Evolutionary conservation across 2,888 invertebrate species (phyloP).

Genomic region (Scaptomyza polygonia): DNA sequence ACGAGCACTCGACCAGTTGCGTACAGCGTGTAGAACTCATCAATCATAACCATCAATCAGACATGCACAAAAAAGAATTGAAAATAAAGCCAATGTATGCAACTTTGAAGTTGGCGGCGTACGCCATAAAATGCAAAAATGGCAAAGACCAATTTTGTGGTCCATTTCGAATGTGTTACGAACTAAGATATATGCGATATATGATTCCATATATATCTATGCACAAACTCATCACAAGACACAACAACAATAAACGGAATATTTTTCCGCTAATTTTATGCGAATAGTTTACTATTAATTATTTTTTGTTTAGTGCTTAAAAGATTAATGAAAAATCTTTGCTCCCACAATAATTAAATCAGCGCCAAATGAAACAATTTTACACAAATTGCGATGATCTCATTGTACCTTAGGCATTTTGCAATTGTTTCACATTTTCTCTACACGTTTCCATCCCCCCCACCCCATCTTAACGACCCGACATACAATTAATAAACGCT

Average conservation of each 20-base stretch:
- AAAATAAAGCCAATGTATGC: not conserved
- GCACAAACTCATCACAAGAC: not conserved
- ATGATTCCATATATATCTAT: not conserved
- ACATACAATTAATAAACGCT: slow-evolving; percentile 40
- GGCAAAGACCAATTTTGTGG: slow-evolving; percentile 48
- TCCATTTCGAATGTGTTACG: slow-evolving; percentile 62
- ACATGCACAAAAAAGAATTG: slow-evolving; percentile 27
- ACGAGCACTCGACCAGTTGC: slow-evolving; percentile 31
- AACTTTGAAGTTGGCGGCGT: slow-evolving; percentile 71
- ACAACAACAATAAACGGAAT: not conserved
- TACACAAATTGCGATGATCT: slow-evolving; percentile 38
- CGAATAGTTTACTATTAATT: slow-evolving; percentile 24
- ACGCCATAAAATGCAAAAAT: slow-evolving; percentile 48
- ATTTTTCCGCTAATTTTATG: not conserved
- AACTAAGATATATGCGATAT: slow-evolving; percentile 21
- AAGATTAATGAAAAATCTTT: slow-evolving; percentile 36
- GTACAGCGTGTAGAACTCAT: slow-evolving; percentile 54
- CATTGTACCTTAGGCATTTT: slow-evolving; percentile 14
- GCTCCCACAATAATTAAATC: slow-evolving; percentile 16
- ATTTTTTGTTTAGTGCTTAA: slow-evolving; percentile 19
- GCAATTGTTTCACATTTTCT: slow-evolving; percentile 12
- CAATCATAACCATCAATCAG: slow-evolving; percentile 78
- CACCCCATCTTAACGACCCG: slow-evolving; percentile 38
- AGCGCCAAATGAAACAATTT: slow-evolving; percentile 18
- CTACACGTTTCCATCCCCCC: slow-evolving; percentile 50